Base-by-base conservation (phyloP, 2,113 vertebrate genomes). In the Electrona antarctica region DNA sequence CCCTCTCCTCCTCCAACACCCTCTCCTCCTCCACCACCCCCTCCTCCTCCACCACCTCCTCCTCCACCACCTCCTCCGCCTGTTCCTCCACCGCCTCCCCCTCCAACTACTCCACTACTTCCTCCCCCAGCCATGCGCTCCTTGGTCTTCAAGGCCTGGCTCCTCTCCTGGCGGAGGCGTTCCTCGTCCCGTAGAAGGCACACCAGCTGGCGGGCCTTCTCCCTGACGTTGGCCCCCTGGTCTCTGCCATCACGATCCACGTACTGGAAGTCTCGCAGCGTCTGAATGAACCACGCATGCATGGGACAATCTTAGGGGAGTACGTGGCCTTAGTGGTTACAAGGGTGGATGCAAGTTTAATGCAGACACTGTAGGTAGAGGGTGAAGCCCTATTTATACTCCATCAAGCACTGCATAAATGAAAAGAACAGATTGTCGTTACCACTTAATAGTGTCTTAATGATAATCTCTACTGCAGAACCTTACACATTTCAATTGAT, bases 121-220 rank as follows among this genome's bases (percentile, higher is more conserved):
- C 90, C 91, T 41, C 95, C 94, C 72, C 95, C 92, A 0, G 96
- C 94, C 96, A 98, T 96, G 67, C 96, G 94, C 87, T 97, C 96
- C 82, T 95, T 97, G 82, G 96, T 98, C 89, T 98, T 97, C 14
- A 98, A 92, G 0, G 97, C 97, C 0, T 97, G 95, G 0, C 93
- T 92, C 56, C 97, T 91, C 76, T 98, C 97, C 81, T 96, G 95
- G 70, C 94, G 94, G 55, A 98, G 93, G 7, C 95, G 89, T 77
- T 98, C 96, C 84, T 98, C 97, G 0, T 98, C 96, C 74, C 94
- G 95, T 70, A 98, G 95, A 78, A 99, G 93, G 0, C 94, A 92
- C 83, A 96, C 97, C 82, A 98, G 93, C 84, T 98, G 97, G 77
- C 96, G 97, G 68, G 97, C 96, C 81, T 98, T 98, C 90, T 99